Evolutionary conservation across 2,113 vertebrate genomes (phyloP).

Genomic region (Gopherus evgoodei): DNA sequence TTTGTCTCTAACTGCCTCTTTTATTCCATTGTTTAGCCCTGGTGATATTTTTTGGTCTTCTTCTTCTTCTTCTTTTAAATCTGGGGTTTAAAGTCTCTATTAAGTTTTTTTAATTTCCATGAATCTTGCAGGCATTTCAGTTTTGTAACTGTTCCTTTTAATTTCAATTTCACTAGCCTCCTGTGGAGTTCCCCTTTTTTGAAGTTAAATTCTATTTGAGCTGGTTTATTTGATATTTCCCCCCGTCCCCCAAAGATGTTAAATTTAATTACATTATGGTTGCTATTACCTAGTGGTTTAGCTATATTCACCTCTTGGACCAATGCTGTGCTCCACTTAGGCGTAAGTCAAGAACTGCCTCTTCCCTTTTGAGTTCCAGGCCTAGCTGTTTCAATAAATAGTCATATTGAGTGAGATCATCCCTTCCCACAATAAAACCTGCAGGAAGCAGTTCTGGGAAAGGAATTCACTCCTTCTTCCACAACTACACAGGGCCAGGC

Average conservation of each 20-base stretch:
- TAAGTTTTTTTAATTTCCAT: not conserved
- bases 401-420: not conserved
- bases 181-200: not conserved
- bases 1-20: too few species aligned
- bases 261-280: not conserved
- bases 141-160: not conserved
- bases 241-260: not conserved
- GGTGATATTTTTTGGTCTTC: too few species aligned
- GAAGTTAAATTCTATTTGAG: not conserved
- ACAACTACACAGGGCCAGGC: not conserved
- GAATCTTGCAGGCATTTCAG: not conserved
- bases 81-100: not conserved
- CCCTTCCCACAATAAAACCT: not conserved
- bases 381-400: not conserved
- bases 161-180: not conserved
- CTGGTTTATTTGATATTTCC: not conserved
- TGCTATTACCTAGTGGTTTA: not conserved
- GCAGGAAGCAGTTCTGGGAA: not conserved
- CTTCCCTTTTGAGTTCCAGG: not conserved
- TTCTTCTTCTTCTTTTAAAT: too few species aligned
- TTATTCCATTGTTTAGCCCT: too few species aligned
- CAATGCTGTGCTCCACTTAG: not conserved
- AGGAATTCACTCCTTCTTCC: not conserved
- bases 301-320: not conserved
- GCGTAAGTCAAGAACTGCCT: not conserved